Percentiles rank a stretch among this genome's conserved stretches.
phyloP scores from a whole-genome alignment of 2,797 vertebrate species.

The Chelidonichthys spinosus region DNA sequence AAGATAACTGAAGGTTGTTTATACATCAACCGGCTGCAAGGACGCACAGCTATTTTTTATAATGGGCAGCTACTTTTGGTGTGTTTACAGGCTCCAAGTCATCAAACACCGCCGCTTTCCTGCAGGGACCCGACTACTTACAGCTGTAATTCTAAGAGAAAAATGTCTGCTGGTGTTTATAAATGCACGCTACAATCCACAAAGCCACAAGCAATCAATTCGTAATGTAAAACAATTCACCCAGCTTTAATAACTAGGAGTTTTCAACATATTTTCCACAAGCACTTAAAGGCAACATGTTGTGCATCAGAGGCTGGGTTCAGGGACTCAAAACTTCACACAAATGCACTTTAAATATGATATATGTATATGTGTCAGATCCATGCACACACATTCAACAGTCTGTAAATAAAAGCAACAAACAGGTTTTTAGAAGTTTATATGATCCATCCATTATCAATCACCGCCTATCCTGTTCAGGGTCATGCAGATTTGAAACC shows the following conservation, averaged over 20 bases:
- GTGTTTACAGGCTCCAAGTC: background rate
- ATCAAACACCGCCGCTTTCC: background rate
- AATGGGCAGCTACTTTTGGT: background rate
- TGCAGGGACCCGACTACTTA: background rate
- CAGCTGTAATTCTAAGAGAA: background rate
- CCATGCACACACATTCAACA: background rate
- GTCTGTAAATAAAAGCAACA: too few species aligned
- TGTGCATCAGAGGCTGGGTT: too few species aligned
- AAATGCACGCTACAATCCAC: background rate
- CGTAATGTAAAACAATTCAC: background rate
- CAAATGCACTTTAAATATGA: too few species aligned
- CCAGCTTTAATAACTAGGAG: background rate
- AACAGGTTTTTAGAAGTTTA: too few species aligned
- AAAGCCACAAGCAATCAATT: background rate
- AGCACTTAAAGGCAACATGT: too few species aligned
- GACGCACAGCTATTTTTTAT: background rate
- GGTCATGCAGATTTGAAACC: too few species aligned
- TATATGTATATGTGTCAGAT: background rate
- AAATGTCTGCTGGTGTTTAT: background rate
- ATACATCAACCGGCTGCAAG: background rate
- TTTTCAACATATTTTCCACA: background rate
- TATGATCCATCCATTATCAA: too few species aligned
- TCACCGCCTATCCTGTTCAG: too few species aligned
- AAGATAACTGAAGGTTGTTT: background rate
- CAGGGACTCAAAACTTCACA: too few species aligned